These are phyloP conservation scores for Patella vulgata DNA, from an alignment of 1,140 invertebrate species.

Conservation along the genomic window DNA sequence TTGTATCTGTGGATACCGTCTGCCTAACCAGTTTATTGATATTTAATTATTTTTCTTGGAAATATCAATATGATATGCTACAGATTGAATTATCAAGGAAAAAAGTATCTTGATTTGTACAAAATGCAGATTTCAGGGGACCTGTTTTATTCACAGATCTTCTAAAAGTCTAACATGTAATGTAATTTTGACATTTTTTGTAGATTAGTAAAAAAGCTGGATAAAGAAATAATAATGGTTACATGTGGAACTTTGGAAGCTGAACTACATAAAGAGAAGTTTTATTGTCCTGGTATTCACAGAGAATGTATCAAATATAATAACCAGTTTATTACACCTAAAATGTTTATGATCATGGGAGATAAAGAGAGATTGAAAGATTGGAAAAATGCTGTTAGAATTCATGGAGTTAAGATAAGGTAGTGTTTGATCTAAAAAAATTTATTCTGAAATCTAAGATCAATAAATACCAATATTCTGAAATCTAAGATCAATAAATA, in stretches of 20 bases:
- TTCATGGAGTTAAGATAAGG: constrained; percentile 64
- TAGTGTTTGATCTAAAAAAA: constrained; percentile 15
- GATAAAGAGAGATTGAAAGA: constrained; percentile 68
- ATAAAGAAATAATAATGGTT: constrained; percentile 29
- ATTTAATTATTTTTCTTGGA: no score
- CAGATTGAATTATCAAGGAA: no score
- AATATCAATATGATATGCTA: no score
- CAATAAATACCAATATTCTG: background rate
- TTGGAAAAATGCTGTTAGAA: constrained; percentile 68
- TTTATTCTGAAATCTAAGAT: background rate
- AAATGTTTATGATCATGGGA: constrained; percentile 64
- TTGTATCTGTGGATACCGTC: no score
- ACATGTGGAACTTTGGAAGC: constrained; percentile 64
- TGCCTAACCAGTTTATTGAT: no score
- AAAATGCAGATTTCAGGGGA: no score
- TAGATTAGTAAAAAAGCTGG: no score
- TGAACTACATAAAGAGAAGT: constrained; percentile 62
- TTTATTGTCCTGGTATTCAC: constrained; percentile 68
- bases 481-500: no score
- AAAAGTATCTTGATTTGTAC: no score
- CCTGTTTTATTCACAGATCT: no score
- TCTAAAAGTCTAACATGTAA: no score
- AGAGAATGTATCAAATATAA: constrained; percentile 65
- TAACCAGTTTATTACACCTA: constrained; percentile 62
- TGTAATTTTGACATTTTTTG: no score